These are phyloP conservation scores for Maconellicoccus hirsutus DNA, from an alignment of 1,140 invertebrate genomes.

Conservation along the genomic window DNA sequence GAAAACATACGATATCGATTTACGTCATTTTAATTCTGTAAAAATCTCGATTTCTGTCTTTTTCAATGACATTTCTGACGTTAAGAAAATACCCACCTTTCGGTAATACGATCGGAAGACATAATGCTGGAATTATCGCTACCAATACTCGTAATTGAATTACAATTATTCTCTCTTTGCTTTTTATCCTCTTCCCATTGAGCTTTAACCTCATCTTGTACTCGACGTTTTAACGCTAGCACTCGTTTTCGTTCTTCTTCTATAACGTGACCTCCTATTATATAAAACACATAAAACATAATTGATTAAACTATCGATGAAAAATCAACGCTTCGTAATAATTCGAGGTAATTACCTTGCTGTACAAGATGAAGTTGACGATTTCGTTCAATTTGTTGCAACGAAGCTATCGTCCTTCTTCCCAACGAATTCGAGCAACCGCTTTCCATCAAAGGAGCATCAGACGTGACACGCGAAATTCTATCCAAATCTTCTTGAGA, in stretches of 20 bases:
- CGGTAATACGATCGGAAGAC: constrained; percentile 49
- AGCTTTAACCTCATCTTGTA: constrained; percentile 74
- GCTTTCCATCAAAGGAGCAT: constrained; percentile 55
- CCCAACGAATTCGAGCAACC: constrained; percentile 44
- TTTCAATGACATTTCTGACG: too few species aligned
- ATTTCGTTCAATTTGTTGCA: constrained; percentile 80
- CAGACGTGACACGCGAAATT: constrained; percentile 72
- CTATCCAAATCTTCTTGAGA: constrained; percentile 73
- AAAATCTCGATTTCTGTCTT: too few species aligned
- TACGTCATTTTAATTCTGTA: too few species aligned
- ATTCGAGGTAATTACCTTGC: constrained; percentile 50
- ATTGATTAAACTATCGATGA: neutral
- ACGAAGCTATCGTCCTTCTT: constrained; percentile 71
- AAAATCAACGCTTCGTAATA: neutral
- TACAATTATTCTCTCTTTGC: constrained; percentile 49
- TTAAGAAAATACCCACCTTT: constrained; percentile 39
- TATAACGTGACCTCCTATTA: constrained; percentile 70
- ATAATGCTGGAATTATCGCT: constrained; percentile 52
- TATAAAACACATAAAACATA: constrained; percentile 21
- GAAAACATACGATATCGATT: too few species aligned
- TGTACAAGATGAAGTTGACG: constrained; percentile 74
- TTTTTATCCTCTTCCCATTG: constrained; percentile 59
- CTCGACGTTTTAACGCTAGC: constrained; percentile 68
- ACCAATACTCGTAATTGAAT: constrained; percentile 55
- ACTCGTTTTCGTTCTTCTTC: constrained; percentile 79